Conservation (phyloP, 1,140 invertebrate species). For the Mesaphorura yosii region DNA sequence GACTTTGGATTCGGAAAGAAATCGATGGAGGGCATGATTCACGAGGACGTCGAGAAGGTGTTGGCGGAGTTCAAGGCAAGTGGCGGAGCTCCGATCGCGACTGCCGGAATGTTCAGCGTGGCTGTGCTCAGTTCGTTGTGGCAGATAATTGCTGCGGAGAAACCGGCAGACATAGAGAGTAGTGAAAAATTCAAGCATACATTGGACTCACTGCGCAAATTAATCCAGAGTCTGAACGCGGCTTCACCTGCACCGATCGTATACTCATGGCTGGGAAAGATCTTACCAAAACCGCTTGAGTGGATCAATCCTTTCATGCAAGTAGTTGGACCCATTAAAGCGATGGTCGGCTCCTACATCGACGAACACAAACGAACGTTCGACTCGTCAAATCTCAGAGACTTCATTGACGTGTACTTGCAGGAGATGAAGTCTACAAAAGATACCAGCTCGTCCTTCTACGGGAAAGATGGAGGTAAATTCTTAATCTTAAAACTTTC, state of each 20-base stretch:
- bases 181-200: too few relatives aligned
- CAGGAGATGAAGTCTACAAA: not conserved
- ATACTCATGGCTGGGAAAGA: too few relatives aligned
- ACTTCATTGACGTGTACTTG: conserved; percentile 5
- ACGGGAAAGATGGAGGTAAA: not conserved
- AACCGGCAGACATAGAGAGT: too few relatives aligned
- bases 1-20: conserved; percentile 22
- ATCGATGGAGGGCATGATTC: conserved; percentile 17
- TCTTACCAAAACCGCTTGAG: too few relatives aligned
- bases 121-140: conserved; percentile 14
- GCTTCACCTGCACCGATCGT: too few relatives aligned
- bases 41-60: conserved; percentile 23
- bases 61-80: not conserved
- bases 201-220: too few relatives aligned
- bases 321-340: too few relatives aligned
- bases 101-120: not conserved
- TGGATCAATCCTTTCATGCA: too few relatives aligned
- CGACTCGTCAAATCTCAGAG: not conserved
- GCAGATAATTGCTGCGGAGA: conserved; percentile 11
- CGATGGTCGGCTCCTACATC: too few relatives aligned
- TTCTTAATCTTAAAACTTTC: not conserved
- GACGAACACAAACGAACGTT: conserved; percentile 1
- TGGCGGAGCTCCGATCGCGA: not conserved
- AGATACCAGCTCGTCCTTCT: not conserved
- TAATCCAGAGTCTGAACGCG: too few relatives aligned